These are phyloP conservation scores for Sarcophilus harrisii DNA, from an alignment of 2,797 vertebrate genomes.

Conservation along the genomic window DNA sequence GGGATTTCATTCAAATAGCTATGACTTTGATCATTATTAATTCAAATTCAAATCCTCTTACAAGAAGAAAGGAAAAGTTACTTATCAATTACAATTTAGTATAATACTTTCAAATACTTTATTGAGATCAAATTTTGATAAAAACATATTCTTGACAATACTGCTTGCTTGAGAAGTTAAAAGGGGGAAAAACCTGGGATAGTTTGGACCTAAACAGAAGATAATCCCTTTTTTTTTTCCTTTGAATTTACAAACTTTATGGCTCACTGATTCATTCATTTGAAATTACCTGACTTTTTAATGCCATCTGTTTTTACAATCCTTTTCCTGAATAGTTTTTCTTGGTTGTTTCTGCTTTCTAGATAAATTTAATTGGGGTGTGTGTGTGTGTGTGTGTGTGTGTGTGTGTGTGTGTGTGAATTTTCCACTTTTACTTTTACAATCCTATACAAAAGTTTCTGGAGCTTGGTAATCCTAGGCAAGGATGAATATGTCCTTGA, in stretches of 20 bases:
- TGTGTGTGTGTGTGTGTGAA: background rate
- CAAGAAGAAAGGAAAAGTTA: background rate
- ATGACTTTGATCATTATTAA: background rate
- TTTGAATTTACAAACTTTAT: background rate
- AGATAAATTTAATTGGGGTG: background rate
- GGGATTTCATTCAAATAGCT: background rate
- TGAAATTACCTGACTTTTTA: background rate
- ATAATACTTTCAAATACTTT: slow-evolving; percentile 5
- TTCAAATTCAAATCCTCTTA: slow-evolving; percentile 9
- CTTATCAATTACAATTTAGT: background rate
- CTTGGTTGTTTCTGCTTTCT: background rate
- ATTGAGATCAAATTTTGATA: background rate
- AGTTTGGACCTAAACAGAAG: background rate
- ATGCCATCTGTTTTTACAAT: background rate
- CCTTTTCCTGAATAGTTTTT: background rate
- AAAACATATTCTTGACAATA: background rate
- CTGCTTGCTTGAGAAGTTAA: background rate
- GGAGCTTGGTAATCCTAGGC: background rate
- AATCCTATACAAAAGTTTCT: background rate
- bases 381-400: background rate
- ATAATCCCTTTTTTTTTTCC: background rate
- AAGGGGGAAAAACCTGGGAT: background rate
- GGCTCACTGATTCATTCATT: background rate
- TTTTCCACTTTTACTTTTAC: background rate
- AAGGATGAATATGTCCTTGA: background rate